phyloP scores from a whole-genome alignment of 2,888 invertebrate genomes.

The Brenthis daphne region DNA sequence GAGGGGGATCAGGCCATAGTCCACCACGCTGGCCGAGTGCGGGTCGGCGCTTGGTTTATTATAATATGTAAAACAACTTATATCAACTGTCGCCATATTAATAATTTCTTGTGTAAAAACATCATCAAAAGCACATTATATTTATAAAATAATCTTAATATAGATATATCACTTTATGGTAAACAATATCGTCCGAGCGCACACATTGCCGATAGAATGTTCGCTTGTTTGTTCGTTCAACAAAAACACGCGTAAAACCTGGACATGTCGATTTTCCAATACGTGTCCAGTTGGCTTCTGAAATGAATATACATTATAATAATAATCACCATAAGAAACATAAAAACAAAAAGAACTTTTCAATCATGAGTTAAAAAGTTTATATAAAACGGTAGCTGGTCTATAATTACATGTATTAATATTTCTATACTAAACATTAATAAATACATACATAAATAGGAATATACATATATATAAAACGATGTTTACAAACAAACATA shows the following conservation, averaged over 20 bases:
- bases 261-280: constrained; percentile 69
- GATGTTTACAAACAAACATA: too few species aligned
- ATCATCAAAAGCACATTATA: constrained; percentile 5
- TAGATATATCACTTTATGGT: constrained; percentile 30
- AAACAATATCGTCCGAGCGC: constrained; percentile 26
- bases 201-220: background rate
- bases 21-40: too few species aligned
- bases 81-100: background rate
- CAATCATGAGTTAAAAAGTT: too few species aligned
- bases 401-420: too few species aligned
- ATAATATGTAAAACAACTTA: too few species aligned
- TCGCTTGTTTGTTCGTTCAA: constrained; percentile 43
- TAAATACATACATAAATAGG: too few species aligned
- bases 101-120: background rate
- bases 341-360: too few species aligned
- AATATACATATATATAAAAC: too few species aligned
- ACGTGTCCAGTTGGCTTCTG: constrained; percentile 62
- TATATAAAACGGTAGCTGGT: too few species aligned
- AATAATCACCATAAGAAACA: background rate
- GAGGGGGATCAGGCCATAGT: too few species aligned
- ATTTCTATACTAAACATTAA: too few species aligned
- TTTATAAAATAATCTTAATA: constrained; percentile 19
- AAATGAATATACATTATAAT: constrained; percentile 5
- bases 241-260: constrained; percentile 75
- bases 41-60: too few species aligned